Evolutionary conservation across 2,797 vertebrate genomes (phyloP).

Genomic region (Notoglanidium macrostoma): DNA sequence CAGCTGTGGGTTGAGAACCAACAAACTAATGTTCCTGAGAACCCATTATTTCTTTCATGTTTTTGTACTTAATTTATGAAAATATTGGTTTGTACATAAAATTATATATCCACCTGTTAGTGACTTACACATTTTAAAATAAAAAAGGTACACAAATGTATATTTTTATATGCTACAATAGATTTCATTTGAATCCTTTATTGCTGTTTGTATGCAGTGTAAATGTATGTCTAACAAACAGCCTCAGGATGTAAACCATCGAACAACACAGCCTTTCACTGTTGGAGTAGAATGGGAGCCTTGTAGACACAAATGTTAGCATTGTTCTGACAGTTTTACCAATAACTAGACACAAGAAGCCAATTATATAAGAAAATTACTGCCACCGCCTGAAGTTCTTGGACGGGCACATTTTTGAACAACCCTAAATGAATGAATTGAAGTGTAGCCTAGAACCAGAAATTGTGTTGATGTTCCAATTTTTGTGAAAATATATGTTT

Average conservation of each 20-base stretch:
- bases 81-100: slow-evolving; percentile 55
- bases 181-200: slow-evolving; percentile 1
- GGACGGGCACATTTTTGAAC: slow-evolving; percentile 20
- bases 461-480: not conserved
- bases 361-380: slow-evolving; percentile 37
- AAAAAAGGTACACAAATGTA: slow-evolving; percentile 6
- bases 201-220: slow-evolving; percentile 46
- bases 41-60: not conserved
- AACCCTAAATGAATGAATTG: not conserved
- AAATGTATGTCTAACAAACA: slow-evolving; percentile 54
- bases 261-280: slow-evolving; percentile 70
- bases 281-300: slow-evolving; percentile 65
- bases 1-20: slow-evolving; percentile 5
- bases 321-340: slow-evolving; percentile 58
- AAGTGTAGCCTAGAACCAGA: not conserved
- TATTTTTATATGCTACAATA: slow-evolving; percentile 21
- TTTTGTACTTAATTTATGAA: slow-evolving; percentile 60
- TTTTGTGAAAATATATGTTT: not conserved
- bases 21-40: not conserved
- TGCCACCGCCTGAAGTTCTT: slow-evolving; percentile 6
- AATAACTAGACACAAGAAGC: slow-evolving; percentile 34
- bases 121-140: not conserved
- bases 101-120: not conserved
- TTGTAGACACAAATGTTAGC: slow-evolving; percentile 69
- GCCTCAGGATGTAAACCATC: slow-evolving; percentile 51